Conservation (phyloP, 2,113 vertebrate genomes). For the Ciconia maguari region DNA sequence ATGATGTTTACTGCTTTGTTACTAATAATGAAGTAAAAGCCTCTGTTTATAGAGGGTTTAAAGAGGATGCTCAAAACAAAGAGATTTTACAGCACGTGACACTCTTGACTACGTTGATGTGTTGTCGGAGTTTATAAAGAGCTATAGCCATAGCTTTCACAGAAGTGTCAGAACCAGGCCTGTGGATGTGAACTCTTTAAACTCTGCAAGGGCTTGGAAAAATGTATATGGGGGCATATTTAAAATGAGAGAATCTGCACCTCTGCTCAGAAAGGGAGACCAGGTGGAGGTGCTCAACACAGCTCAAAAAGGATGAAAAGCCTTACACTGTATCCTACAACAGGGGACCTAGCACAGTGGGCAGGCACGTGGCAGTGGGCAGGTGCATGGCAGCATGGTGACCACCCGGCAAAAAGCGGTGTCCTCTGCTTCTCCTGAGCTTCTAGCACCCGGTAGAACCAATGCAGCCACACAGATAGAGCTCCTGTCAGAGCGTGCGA, state of each 20-base stretch:
- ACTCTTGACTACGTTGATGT: not conserved
- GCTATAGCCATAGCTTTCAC: not conserved
- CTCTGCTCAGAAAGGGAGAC: not conserved
- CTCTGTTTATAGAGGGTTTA: not conserved
- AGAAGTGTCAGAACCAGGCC: not conserved
- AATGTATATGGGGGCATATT: not conserved
- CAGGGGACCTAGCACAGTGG: not conserved
- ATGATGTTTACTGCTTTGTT: not conserved
- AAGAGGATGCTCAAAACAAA: not conserved
- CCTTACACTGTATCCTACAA: not conserved
- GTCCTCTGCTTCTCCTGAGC: not conserved
- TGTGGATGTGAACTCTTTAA: not conserved
- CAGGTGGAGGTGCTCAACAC: not conserved
- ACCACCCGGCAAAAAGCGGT: not conserved
- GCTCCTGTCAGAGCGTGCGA: not conserved
- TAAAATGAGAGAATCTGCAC: not conserved
- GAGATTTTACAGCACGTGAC: not conserved
- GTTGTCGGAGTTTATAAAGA: not conserved
- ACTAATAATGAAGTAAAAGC: not conserved
- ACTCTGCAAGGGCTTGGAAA: not conserved
- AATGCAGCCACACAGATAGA: not conserved
- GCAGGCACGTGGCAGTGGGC: not conserved
- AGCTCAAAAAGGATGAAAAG: not conserved
- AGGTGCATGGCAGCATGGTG: not conserved
- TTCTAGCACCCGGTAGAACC: not conserved